Conservation (phyloP, 2,797 vertebrate species). For the Tangara arthus region DNA sequence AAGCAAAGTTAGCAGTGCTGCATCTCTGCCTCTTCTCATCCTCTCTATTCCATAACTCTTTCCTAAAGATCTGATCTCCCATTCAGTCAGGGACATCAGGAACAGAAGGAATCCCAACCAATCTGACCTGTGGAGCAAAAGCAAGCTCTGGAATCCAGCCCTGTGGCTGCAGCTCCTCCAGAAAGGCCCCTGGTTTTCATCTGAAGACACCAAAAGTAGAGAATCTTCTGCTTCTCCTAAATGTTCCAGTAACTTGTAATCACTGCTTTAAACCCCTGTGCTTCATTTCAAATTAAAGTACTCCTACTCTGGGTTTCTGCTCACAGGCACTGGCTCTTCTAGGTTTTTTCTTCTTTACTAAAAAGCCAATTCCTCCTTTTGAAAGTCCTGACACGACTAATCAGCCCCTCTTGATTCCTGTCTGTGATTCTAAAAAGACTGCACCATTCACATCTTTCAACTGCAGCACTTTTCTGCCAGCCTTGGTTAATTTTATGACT, state of each 20-base stretch:
- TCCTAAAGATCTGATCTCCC: not conserved
- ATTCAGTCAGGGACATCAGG: not conserved
- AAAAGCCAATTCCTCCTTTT: slow-evolving; percentile 44
- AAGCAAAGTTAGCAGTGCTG: not conserved
- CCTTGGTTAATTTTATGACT: slow-evolving; percentile 26
- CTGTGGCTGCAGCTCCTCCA: not conserved
- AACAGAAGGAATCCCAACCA: not conserved
- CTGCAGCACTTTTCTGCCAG: not conserved
- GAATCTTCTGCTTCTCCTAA: not conserved
- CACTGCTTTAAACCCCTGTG: not conserved
- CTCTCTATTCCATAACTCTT: not conserved
- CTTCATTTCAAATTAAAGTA: slow-evolving; percentile 45
- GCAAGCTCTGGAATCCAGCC: not conserved
- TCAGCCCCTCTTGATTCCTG: slow-evolving; percentile 44
- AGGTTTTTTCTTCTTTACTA: not conserved
- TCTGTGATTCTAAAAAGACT: slow-evolving; percentile 31
- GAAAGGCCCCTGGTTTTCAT: not conserved
- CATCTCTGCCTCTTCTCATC: not conserved
- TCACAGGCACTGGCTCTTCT: not conserved
- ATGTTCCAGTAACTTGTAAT: not conserved
- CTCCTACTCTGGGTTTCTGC: not conserved
- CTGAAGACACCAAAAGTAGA: not conserved
- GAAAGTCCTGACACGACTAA: slow-evolving; percentile 18
- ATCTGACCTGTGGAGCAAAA: not conserved
- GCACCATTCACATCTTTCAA: slow-evolving; percentile 4